A percentile compares a stretch with the other conserved stretches of the same genome.
These are phyloP conservation scores for Endomychus coccineus DNA, from an alignment of 2,888 invertebrate species.

Conservation along the genomic window DNA sequence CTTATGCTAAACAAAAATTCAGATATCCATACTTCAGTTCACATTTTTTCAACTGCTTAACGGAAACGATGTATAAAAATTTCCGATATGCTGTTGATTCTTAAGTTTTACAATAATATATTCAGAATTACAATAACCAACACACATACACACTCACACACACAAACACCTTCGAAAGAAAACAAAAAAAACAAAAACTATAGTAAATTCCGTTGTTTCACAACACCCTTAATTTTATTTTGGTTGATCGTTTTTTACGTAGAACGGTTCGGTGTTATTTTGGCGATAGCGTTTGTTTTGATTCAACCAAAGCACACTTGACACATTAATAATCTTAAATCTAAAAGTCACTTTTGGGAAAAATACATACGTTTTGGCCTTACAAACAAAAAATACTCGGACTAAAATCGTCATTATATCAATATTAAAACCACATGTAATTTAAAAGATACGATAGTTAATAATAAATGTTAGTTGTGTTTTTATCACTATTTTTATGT, in stretches of 20 bases:
- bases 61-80: constrained; percentile 21
- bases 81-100: constrained; percentile 25
- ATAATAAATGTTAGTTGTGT: constrained; percentile 27
- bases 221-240: constrained; percentile 5
- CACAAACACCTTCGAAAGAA: constrained; percentile 12
- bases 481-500: constrained; percentile 20
- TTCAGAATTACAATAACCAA: constrained; percentile 28
- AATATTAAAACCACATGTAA: constrained; percentile 33
- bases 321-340: constrained; percentile 18
- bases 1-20: constrained; percentile 43
- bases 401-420: constrained; percentile 27
- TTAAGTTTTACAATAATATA: constrained; percentile 41
- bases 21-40: constrained; percentile 43
- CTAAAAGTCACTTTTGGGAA: constrained; percentile 41
- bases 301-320: constrained; percentile 11
- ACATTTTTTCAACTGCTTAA: constrained; percentile 29
- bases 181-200: constrained; percentile 8
- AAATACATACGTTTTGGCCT: constrained; percentile 35
- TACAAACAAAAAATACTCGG: constrained; percentile 25
- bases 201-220: constrained; percentile 4
- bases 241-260: constrained; percentile 4
- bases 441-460: constrained; percentile 31
- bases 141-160: constrained; percentile 21
- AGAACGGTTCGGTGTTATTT: constrained; percentile 4
- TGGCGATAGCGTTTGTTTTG: constrained; percentile 10